phyloP scores from a whole-genome alignment of 2,888 invertebrate species.

The Melanargia galathea region DNA sequence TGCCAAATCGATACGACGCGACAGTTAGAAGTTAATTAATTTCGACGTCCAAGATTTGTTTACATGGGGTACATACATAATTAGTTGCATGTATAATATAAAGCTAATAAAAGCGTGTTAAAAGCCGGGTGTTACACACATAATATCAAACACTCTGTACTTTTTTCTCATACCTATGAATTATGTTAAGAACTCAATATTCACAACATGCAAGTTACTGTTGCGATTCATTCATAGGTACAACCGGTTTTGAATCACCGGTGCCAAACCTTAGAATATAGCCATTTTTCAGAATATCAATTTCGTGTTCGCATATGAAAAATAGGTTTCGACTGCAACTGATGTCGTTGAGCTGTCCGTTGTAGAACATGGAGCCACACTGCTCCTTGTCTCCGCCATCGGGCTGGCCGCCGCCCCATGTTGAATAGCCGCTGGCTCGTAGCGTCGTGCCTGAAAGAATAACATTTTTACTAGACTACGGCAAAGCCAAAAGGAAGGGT shows the following conservation, averaged over 20 bases:
- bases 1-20: too few relatives aligned
- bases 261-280: slow-evolving; percentile 44
- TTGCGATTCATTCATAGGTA: too few relatives aligned
- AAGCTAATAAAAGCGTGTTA: too few relatives aligned
- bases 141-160: not conserved
- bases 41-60: too few relatives aligned
- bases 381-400: slow-evolving; percentile 55
- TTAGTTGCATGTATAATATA: too few relatives aligned
- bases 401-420: slow-evolving; percentile 61
- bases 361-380: slow-evolving; percentile 68
- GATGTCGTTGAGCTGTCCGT: slow-evolving; percentile 60
- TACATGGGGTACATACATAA: too few relatives aligned
- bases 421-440: slow-evolving; percentile 54
- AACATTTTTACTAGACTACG: slow-evolving; percentile 8
- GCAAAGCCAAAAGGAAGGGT: too few relatives aligned
- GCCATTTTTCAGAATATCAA: slow-evolving; percentile 38
- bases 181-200: not conserved
- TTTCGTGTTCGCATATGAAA: slow-evolving; percentile 69
- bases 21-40: too few relatives aligned
- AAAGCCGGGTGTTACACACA: too few relatives aligned
- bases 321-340: slow-evolving; percentile 53
- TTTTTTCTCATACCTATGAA: too few relatives aligned
- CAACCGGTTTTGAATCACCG: slow-evolving; percentile 21
- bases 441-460: slow-evolving; percentile 52
- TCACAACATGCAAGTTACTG: slow-evolving; percentile 21